Evolutionary conservation across 2,888 invertebrate genomes (phyloP).

Genomic region (Epinotia nisella): DNA sequence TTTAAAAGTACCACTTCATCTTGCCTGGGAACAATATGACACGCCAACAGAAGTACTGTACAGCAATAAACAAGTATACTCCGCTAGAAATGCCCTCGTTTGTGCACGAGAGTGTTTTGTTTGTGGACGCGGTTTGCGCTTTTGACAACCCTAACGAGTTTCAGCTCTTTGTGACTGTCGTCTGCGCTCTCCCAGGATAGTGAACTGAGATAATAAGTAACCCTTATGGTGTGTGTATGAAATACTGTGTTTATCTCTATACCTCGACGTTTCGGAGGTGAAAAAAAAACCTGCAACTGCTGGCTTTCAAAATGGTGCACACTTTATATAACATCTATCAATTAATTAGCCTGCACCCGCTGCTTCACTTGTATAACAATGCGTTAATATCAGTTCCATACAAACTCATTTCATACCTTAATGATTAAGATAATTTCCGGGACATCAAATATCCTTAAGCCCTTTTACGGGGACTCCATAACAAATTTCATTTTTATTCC

Average conservation of each 20-base stretch:
- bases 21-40: not conserved
- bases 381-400: no score
- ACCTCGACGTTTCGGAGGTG: no score
- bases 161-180: slow-evolving; percentile 11
- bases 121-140: slow-evolving; percentile 14
- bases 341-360: no score
- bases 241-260: not conserved
- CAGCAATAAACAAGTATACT: slow-evolving; percentile 3
- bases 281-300: no score
- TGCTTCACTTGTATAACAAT: no score
- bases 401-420: no score
- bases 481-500: no score
- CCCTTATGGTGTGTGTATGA: not conserved
- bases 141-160: slow-evolving; percentile 21
- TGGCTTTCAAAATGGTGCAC: no score
- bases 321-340: no score
- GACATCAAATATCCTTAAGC: no score
- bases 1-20: not conserved
- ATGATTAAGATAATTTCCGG: no score
- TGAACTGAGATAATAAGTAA: not conserved
- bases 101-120: slow-evolving; percentile 10
- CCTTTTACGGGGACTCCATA: no score
- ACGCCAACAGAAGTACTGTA: not conserved
- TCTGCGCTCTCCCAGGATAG: not conserved
- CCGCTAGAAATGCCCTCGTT: not conserved